These are phyloP conservation scores for Bostrychus sinensis DNA, from an alignment of 2,113 vertebrate species.

Conservation along the genomic window DNA sequence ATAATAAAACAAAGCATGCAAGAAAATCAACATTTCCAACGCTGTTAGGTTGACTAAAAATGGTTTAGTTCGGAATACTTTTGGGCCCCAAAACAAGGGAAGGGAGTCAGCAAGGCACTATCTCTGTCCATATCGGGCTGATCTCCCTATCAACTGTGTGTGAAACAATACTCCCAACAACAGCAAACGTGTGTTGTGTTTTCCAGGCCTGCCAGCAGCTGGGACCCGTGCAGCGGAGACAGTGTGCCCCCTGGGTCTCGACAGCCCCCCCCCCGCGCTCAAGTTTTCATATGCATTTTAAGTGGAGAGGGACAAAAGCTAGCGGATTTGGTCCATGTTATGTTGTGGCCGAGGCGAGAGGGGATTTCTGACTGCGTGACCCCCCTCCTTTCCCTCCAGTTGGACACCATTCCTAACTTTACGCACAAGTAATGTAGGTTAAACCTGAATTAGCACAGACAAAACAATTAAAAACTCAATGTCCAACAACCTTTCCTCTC, in stretches of 20 bases:
- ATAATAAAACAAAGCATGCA: constrained; percentile 2
- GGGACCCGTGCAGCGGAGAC: constrained; percentile 32
- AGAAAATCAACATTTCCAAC: neutral
- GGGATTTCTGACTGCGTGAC: neutral
- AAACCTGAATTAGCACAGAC: constrained; percentile 35
- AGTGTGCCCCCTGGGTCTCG: constrained; percentile 27
- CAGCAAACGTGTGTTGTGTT: constrained; percentile 58
- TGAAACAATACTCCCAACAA: constrained; percentile 57
- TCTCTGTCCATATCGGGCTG: constrained; percentile 19
- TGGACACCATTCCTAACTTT: constrained; percentile 28
- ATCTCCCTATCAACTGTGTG: constrained; percentile 36
- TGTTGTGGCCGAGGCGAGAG: constrained; percentile 9
- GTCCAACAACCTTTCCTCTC: constrained; percentile 12
- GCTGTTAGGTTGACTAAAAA: neutral
- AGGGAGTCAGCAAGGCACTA: neutral
- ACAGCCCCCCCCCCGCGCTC: constrained; percentile 48
- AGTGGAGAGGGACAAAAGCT: constrained; percentile 18
- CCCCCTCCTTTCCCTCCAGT: neutral
- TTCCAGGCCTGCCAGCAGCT: constrained; percentile 48
- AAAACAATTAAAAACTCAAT: constrained; percentile 45
- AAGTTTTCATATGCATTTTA: constrained; percentile 47
- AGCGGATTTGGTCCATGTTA: constrained; percentile 17
- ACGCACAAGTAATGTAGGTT: constrained; percentile 38
- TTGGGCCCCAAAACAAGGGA: neutral
- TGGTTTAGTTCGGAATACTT: neutral